phyloP scores from a whole-genome alignment of 2,113 vertebrate species.

The Cettia cetti region DNA sequence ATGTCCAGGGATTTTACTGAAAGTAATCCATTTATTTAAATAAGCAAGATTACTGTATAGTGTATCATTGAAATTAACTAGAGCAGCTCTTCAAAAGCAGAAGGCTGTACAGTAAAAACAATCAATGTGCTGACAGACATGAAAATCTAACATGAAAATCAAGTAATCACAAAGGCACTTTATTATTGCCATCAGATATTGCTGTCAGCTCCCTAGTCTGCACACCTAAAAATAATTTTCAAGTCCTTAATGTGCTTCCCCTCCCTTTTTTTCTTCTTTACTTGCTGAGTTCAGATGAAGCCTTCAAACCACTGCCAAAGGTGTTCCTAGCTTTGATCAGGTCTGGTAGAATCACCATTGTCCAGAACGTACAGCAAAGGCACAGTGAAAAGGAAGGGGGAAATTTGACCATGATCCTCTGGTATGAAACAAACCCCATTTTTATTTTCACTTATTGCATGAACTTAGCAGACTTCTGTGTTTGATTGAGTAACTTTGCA shows the following conservation, averaged over 20 bases:
- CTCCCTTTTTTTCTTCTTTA: neutral
- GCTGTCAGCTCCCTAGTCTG: neutral
- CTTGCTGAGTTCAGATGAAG: neutral
- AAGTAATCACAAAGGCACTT: slow-evolving; percentile 12
- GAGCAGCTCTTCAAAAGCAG: slow-evolving; percentile 40
- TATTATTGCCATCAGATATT: neutral
- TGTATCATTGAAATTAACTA: slow-evolving; percentile 3
- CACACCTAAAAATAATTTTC: slow-evolving; percentile 16
- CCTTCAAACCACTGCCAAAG: neutral
- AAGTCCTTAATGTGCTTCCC: neutral
- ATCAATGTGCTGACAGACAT: slow-evolving; percentile 26
- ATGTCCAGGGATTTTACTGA: neutral
- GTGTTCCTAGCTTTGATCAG: neutral
- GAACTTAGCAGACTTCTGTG: slow-evolving; percentile 18
- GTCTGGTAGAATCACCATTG: neutral
- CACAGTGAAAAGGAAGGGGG: neutral
- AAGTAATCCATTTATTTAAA: slow-evolving; percentile 49
- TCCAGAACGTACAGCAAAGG: neutral
- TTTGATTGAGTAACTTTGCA: slow-evolving; percentile 45
- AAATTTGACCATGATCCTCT: neutral
- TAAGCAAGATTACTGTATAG: neutral
- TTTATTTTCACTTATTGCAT: slow-evolving; percentile 4
- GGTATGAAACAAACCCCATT: neutral
- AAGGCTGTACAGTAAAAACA: slow-evolving; percentile 16
- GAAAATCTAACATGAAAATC: neutral